Evolutionary conservation across 2,113 vertebrate species (phyloP), one percentile per base, ranked within the genome.

Genomic region (Thryonomys swinderianus): DNA sequence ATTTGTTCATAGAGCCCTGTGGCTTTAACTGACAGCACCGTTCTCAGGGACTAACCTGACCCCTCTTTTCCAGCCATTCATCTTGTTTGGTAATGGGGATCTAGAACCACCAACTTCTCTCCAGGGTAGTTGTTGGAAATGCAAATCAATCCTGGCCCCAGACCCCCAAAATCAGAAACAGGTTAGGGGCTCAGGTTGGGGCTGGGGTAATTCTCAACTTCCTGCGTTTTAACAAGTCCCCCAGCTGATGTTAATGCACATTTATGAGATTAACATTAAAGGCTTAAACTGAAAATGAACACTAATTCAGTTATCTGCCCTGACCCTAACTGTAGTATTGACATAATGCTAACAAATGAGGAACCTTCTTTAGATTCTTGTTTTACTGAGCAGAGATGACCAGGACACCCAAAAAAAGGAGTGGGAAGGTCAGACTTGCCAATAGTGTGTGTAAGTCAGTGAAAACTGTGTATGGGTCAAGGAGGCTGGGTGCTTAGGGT

Each of bases 221-320:
- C 93, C 71, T 91, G 51, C 57, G n/a, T 78, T 90, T n/a, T 40
- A 83, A 17, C 16, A 71, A 62, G 64, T 7, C 53, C 5, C 73
- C 1, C 7, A 37, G 42, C 17, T 61, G 4, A 71, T 21, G n/a
- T 23, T 89, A 79, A 78, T 40, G 2, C 7, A 69, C 45, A 25
- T 79, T 32, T 37, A 76, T 73, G 82, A 53, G 2, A 10, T 76
- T 88, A 42, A 89, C 81, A n/a, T 67, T 80, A 21, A 20, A 81
- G 16, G 40, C 88, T 74, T 32, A 91, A 74, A 83, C 7, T 55
- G 66, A 59, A 92, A 88, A 51, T 59, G 45, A 30, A 7, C 27
- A 66, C 30, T 25, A 51, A 85, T 85, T 81, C 82, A 91, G 78
- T 78, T 96, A 25, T 87, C 32, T 61, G n/a, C 23, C 37, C 34